phyloP scores from a whole-genome alignment of 2,113 vertebrate genomes.

The Pachypanchax playfairii region DNA sequence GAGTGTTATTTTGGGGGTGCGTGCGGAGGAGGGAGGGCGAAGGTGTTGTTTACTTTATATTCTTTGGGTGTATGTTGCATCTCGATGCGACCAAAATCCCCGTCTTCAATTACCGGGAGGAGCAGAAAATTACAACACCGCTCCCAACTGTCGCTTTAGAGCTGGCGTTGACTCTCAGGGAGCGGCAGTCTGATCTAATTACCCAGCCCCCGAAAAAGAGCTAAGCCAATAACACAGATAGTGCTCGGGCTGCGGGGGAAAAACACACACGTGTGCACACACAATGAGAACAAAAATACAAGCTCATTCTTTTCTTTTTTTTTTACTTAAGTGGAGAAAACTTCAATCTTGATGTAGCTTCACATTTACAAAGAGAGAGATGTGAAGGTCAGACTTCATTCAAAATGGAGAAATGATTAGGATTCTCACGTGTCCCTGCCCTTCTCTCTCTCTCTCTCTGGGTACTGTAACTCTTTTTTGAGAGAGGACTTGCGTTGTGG shows the following conservation, averaged over 20 bases:
- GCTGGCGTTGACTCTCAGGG: slow-evolving; percentile 62
- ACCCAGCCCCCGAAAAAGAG: slow-evolving; percentile 63
- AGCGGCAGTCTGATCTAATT: slow-evolving; percentile 76
- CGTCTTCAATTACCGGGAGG: slow-evolving; percentile 71
- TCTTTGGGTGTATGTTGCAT: slow-evolving; percentile 51
- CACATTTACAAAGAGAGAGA: slow-evolving; percentile 53
- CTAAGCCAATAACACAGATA: slow-evolving; percentile 62
- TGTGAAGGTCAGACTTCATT: slow-evolving; percentile 74
- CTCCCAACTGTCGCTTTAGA: slow-evolving; percentile 73
- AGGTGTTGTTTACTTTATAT: slow-evolving; percentile 63
- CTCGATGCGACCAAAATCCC: slow-evolving; percentile 61
- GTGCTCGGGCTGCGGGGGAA: slow-evolving; percentile 24
- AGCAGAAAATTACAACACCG: slow-evolving; percentile 69
- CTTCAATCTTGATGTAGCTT: slow-evolving; percentile 30
- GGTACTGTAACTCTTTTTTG: slow-evolving; percentile 61
- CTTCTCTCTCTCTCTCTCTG: slow-evolving; percentile 38
- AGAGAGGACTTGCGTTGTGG: slow-evolving; percentile 62
- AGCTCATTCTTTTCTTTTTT: slow-evolving; percentile 24
- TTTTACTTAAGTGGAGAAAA: slow-evolving; percentile 36
- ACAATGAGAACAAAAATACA: slow-evolving; percentile 20
- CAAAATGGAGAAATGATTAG: slow-evolving; percentile 72
- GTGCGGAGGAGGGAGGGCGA: slow-evolving; percentile 47
- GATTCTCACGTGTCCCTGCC: slow-evolving; percentile 45
- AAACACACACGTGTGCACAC: slow-evolving; percentile 31
- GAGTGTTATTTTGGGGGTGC: slow-evolving; percentile 55